Evolutionary conservation across 2,797 vertebrate genomes (phyloP).

Genomic region (Miopithecus talapoin): DNA sequence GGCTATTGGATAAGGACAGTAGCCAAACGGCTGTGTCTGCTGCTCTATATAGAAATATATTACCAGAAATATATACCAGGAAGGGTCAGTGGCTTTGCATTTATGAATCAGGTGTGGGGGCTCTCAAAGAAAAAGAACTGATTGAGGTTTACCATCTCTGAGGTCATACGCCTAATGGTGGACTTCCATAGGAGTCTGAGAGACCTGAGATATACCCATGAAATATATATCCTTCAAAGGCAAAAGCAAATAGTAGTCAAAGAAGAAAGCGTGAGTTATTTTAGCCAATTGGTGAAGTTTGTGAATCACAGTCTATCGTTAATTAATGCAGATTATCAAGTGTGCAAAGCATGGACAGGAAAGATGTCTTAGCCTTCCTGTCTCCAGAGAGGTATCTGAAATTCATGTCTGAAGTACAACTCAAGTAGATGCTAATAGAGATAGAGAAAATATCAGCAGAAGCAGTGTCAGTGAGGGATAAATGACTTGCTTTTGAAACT

Average conservation of each 20-base stretch:
- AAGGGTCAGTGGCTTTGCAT: neutral
- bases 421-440: neutral
- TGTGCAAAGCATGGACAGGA: neutral
- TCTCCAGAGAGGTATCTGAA: neutral
- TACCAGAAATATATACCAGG: neutral
- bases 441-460: neutral
- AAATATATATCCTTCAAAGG: neutral
- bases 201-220: neutral
- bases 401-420: neutral
- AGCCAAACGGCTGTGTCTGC: neutral
- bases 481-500: neutral
- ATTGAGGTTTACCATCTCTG: neutral
- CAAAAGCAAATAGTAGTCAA: neutral
- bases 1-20: neutral
- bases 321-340: neutral
- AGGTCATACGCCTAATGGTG: neutral
- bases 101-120: no score
- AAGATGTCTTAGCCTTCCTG: neutral
- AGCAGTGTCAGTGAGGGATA: neutral
- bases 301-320: neutral
- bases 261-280: neutral
- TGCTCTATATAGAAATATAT: neutral
- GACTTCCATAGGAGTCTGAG: neutral
- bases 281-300: neutral
- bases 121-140: neutral